Conservation (phyloP, 2,113 vertebrate species). For the Ageneiosus marmoratus region DNA sequence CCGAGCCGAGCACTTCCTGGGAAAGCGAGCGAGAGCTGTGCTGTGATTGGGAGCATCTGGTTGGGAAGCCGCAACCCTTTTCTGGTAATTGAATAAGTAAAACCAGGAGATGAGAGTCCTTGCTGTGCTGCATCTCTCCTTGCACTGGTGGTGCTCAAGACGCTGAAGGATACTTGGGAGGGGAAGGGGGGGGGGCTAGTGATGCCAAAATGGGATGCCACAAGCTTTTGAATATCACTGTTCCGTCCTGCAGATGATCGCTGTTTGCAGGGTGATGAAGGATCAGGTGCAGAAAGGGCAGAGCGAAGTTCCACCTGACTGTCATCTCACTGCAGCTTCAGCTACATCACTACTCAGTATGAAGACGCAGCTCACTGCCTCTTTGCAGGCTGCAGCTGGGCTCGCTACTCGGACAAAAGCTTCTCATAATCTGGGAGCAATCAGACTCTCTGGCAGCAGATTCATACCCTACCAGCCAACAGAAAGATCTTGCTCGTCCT, state of each 20-base stretch:
- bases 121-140: slow-evolving; percentile 19
- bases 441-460: slow-evolving; percentile 40
- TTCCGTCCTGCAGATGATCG: slow-evolving; percentile 28
- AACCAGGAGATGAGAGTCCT: slow-evolving; percentile 47
- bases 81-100: slow-evolving; percentile 54
- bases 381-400: slow-evolving; percentile 53
- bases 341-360: slow-evolving; percentile 6
- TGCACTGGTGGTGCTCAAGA: slow-evolving; percentile 43
- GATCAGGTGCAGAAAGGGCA: neutral
- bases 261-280: neutral
- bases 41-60: slow-evolving; percentile 57
- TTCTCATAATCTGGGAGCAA: slow-evolving; percentile 46
- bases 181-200: too few relatives aligned
- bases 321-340: slow-evolving; percentile 15
- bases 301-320: neutral
- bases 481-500: neutral
- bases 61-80: slow-evolving; percentile 37
- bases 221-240: slow-evolving; percentile 18
- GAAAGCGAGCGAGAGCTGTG: slow-evolving; percentile 40
- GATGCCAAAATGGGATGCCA: slow-evolving; percentile 33
- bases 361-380: slow-evolving; percentile 25
- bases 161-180: slow-evolving; percentile 52
- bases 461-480: neutral
- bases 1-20: slow-evolving; percentile 39
- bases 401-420: slow-evolving; percentile 45